These are phyloP conservation scores for Chanos chanos DNA, from an alignment of 2,797 vertebrate genomes.

Conservation along the genomic window DNA sequence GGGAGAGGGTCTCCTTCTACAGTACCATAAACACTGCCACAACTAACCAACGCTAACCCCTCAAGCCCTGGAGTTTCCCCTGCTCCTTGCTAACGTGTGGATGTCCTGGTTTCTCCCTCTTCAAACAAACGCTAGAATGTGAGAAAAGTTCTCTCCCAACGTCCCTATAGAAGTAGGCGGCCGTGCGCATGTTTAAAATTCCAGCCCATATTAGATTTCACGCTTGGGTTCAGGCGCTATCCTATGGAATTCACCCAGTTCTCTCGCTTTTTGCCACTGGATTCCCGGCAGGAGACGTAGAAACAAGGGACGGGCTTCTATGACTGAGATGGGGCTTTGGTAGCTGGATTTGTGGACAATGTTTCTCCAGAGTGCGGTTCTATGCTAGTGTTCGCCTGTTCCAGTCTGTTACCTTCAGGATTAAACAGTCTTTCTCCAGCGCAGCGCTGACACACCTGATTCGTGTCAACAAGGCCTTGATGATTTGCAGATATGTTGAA, in stretches of 20 bases:
- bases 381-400: background rate
- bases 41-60: background rate
- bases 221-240: slow-evolving; percentile 19
- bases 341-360: background rate
- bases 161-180: slow-evolving; percentile 6
- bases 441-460: no score
- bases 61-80: background rate
- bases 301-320: background rate
- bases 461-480: no score
- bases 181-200: slow-evolving; percentile 30
- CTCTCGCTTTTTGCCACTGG: slow-evolving; percentile 21
- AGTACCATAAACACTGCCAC: slow-evolving; percentile 3
- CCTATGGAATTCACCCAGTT: slow-evolving; percentile 23
- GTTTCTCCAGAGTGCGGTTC: background rate
- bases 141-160: slow-evolving; percentile 5
- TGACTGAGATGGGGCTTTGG: slow-evolving; percentile 15
- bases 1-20: slow-evolving; percentile 17
- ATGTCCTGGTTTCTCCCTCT: slow-evolving; percentile 3
- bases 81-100: slow-evolving; percentile 2
- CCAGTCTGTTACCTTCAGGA: background rate
- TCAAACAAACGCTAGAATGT: slow-evolving; percentile 21
- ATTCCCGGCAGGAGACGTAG: slow-evolving; percentile 17
- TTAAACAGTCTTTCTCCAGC: background rate
- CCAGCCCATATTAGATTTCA: slow-evolving; percentile 41
- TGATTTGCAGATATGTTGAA: no score